These are phyloP conservation scores for Bacillus rossius DNA, from an alignment of 1,140 invertebrate genomes.

Conservation along the genomic window DNA sequence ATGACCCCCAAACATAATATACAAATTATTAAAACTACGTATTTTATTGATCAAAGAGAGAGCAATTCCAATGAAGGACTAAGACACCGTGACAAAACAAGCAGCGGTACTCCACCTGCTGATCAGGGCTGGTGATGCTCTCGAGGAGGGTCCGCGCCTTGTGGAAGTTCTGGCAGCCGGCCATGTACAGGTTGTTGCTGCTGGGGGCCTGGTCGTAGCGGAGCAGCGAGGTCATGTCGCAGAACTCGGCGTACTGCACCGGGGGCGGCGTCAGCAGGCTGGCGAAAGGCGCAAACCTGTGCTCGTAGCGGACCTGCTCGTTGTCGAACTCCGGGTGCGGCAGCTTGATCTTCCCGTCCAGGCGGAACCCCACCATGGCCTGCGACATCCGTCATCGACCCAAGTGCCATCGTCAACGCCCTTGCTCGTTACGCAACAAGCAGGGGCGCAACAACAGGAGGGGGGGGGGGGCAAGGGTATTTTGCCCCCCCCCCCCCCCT, in stretches of 20 bases:
- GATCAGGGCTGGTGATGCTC: conserved; percentile 65
- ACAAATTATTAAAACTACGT: too few species aligned
- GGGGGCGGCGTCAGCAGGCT: conserved; percentile 83
- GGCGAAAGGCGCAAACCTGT: conserved; percentile 85
- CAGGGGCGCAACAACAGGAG: too few species aligned
- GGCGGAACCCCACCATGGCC: conserved; percentile 65
- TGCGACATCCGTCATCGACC: too few species aligned
- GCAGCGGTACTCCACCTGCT: conserved; percentile 58
- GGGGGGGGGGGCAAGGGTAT: too few species aligned
- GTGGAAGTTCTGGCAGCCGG: conserved; percentile 86
- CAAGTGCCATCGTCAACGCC: too few species aligned
- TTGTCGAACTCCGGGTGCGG: conserved; percentile 86
- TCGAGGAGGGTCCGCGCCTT: conserved; percentile 83
- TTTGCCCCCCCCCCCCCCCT: too few species aligned
- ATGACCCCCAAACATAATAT: too few species aligned
- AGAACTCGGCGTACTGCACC: conserved; percentile 81
- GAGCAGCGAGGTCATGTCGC: conserved; percentile 50
- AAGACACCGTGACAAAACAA: too few species aligned
- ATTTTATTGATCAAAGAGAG: too few species aligned
- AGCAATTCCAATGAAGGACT: too few species aligned
- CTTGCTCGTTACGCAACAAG: too few species aligned
- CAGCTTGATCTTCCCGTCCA: conserved; percentile 64
- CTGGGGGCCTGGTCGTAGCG: conserved; percentile 34
- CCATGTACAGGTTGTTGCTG: conserved; percentile 59
- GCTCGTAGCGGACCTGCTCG: conserved; percentile 91